Evolutionary conservation across 2,888 invertebrate species (phyloP), one percentile per base, ranked within the genome.

Genomic region (Caenorhabditis sp.): DNA sequence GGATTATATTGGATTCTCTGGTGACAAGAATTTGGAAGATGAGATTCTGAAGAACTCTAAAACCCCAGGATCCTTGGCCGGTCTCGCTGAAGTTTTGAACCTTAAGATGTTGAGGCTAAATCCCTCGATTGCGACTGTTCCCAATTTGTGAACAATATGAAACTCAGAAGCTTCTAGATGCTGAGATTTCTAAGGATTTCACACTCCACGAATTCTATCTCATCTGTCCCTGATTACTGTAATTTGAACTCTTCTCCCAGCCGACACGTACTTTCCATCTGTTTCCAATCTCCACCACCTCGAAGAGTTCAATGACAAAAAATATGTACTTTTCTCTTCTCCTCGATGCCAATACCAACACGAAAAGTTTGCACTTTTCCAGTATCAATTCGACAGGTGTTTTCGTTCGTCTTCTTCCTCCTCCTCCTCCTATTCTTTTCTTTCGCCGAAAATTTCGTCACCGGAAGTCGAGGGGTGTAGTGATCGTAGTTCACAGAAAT

Each of bases 231-330:
- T 10, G 38, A 38, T 38, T 38, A 38, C 38, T 38, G 38, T 38
- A 38, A 2, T 70, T 58, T 56, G 58, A 58, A 58, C n/a, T 16
- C 56, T 38, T 69, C 41, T 51, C 10, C n/a, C n/a, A n/a, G n/a
- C n/a, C n/a, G 7, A 31, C 22, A 10, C 44, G 56, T 41, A 44
- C 44, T 44, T 58, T 56, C 44, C 66, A 49, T 19, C 49, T 49
- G 49, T 49, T 49, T 49, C 19, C 6, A 7, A 6, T 38, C 12
- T 38, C 12, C 31, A 35, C 8, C 31, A 35, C 8, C 12, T 49
- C 49, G n/a, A 19, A 38, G 38, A 38, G 10, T 19, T 49, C 19
- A 49, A 49, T 19, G 49, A 49, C 49, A 49, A 5, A 7, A 49
- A 19, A 19, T 5, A 19, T 56, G 28, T 28, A 56, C 28, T 56